phyloP scores from a whole-genome alignment of 2,797 vertebrate genomes.

The Hyperoplus immaculatus region DNA sequence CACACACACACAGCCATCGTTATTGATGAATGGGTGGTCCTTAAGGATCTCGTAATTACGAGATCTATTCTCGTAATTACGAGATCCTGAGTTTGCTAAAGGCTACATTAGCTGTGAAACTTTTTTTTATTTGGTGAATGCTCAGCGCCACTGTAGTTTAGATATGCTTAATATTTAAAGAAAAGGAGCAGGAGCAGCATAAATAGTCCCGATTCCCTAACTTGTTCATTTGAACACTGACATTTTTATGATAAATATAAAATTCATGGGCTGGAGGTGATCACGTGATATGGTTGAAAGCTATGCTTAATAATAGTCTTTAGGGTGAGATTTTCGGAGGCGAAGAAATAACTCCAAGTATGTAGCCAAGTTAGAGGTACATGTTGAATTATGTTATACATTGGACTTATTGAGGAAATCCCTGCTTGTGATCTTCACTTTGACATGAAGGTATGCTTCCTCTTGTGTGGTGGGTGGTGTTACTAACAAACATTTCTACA shows the following conservation, averaged over 20 bases:
- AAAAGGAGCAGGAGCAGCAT: too few relatives aligned
- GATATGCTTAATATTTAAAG: too few relatives aligned
- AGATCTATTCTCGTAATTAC: too few relatives aligned
- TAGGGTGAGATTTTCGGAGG: slow-evolving; percentile 5
- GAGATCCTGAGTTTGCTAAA: too few relatives aligned
- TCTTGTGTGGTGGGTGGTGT: not conserved
- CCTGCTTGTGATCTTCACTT: not conserved
- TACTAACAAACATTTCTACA: not conserved
- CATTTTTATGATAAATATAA: not conserved
- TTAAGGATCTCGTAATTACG: too few relatives aligned
- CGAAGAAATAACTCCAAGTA: not conserved
- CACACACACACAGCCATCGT: too few relatives aligned
- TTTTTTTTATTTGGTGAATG: too few relatives aligned
- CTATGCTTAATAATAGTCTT: not conserved
- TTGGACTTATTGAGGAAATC: not conserved
- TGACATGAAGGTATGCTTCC: slow-evolving; percentile 12
- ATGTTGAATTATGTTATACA: not conserved
- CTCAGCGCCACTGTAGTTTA: too few relatives aligned
- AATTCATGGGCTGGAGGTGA: not conserved
- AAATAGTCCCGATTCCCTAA: too few relatives aligned
- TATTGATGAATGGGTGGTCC: too few relatives aligned
- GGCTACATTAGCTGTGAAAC: too few relatives aligned
- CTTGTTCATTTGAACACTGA: not conserved
- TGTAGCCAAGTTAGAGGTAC: too few relatives aligned
- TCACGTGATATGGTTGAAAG: not conserved